Percentiles rank a stretch among this genome's conserved stretches.
Conservation (phyloP, 2,113 vertebrate genomes). For the Egretta garzetta region DNA sequence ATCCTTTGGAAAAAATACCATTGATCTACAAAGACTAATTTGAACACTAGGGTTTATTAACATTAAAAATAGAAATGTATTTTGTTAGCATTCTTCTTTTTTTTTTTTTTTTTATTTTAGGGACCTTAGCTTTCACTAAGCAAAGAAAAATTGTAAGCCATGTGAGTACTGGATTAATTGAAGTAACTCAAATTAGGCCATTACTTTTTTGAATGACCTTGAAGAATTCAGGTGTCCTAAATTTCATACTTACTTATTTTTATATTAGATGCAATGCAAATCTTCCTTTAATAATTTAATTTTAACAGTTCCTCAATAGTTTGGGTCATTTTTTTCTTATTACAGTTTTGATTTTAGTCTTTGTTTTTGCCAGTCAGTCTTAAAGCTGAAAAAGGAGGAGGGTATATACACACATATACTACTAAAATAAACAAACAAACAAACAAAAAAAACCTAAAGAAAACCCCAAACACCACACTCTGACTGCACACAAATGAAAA, state of each 20-base stretch:
- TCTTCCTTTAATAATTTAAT: background rate
- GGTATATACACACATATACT: background rate
- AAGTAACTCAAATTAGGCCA: constrained; percentile 39
- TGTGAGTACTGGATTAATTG: constrained; percentile 29
- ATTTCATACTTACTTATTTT: background rate
- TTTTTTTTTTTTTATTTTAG: background rate
- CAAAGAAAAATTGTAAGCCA: constrained; percentile 12
- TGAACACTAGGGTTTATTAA: background rate
- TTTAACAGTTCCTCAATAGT: background rate
- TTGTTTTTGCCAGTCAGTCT: background rate
- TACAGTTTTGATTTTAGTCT: background rate
- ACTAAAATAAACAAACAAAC: background rate
- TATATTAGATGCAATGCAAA: background rate
- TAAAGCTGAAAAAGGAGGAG: background rate
- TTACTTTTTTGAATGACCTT: constrained; percentile 17
- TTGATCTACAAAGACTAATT: background rate
- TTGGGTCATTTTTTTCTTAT: background rate
- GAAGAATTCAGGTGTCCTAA: constrained; percentile 17
- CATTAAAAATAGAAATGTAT: background rate
- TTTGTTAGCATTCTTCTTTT: background rate
- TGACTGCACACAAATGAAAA: background rate
- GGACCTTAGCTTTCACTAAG: background rate
- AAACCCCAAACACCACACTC: background rate
- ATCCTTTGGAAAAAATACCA: background rate
- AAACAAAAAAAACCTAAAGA: background rate